Conservation (phyloP, 2,113 vertebrate genomes). For the Sitta europaea region DNA sequence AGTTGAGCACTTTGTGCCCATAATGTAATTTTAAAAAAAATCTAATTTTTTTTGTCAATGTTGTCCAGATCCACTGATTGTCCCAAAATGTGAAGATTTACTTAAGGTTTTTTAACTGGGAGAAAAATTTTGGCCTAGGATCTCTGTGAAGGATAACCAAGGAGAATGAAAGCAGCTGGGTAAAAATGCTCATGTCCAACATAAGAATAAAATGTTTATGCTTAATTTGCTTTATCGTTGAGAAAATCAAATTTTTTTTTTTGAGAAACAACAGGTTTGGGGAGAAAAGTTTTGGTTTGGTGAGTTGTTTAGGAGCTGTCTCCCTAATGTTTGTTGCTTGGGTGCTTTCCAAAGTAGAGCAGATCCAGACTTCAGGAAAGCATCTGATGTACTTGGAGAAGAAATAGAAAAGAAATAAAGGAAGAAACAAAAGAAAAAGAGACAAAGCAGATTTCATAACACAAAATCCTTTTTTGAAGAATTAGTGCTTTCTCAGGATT, state of each 20-base stretch:
- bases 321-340: background rate
- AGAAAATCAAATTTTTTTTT: background rate
- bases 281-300: background rate
- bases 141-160: background rate
- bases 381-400: background rate
- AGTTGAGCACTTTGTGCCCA: background rate
- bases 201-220: background rate
- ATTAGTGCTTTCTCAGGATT: background rate
- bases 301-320: background rate
- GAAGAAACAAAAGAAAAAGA: background rate
- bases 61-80: background rate
- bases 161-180: background rate
- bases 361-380: background rate
- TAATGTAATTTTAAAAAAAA: background rate
- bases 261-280: background rate
- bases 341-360: background rate
- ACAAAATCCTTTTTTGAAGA: rapidly evolving
- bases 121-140: background rate
- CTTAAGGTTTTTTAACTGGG: background rate
- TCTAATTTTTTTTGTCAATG: background rate
- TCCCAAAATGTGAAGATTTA: background rate
- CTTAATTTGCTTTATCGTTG: background rate
- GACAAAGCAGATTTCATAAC: background rate
- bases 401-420: background rate
- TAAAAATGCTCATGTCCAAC: background rate